Evolutionary conservation across 1,140 invertebrate species (phyloP), one percentile per base, ranked within the genome.

Genomic region (Mizuhopecten yessoensis): DNA sequence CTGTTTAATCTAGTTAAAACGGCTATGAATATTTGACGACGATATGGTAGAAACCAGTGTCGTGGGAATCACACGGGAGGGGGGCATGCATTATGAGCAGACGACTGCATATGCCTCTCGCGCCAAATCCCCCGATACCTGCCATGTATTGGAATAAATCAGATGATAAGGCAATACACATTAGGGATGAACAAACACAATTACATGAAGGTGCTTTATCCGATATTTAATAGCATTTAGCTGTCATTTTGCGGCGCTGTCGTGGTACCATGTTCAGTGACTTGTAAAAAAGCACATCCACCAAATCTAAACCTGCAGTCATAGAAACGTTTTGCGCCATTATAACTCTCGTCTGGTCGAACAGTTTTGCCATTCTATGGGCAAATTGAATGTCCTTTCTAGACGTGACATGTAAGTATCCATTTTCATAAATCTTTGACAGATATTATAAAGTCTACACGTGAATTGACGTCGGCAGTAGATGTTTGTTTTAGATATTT

Each of bases 1-100:
- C 23, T 75, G 57, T 75, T 75, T 75, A 75, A 75, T 75, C 57
- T 75, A 75, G 57, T 75, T 75, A 75, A 75, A 75, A 75, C 57
- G 57, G 57, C 57, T 75, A 75, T 75, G 57, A 75, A 75, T 75
- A 75, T 75, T 75, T 75, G 57, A 75, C 23, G 57, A 75, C 57
- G 57, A 75, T 75, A 75, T 75, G 23, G 57, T 29, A 75, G 9
- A 29, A n/a, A n/a, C 9, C 9, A 11, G 11, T 29, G 57, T n/a
- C 57, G 11, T 9, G 57, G 57, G 57, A 75, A 75, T 75, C 3
- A n/a, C 57, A 17, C 57, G 57, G 57, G 45, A n/a, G n/a, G n/a
- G 29, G 57, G 57, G 57, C 57, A 75, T 75, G 57, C 17, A 75
- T 75, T 75, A 75, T 75, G 57, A 75, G 23, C 11, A 75, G 23